A percentile compares a stretch with the other conserved stretches of the same genome.
Evolutionary conservation across 2,797 vertebrate species (phyloP).

Genomic region (Oreochromis mossambicus): DNA sequence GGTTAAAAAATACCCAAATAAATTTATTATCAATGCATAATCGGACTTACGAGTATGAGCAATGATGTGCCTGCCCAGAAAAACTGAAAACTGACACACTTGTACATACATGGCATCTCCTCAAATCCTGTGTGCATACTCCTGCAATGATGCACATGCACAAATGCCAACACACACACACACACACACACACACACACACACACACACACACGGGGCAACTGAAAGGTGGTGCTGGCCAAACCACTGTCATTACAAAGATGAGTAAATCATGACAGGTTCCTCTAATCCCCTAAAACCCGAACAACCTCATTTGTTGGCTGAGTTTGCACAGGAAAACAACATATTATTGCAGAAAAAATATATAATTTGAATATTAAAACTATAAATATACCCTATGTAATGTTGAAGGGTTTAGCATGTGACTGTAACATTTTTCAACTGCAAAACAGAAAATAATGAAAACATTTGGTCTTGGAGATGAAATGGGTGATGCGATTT

Average conservation of each 20-base stretch:
- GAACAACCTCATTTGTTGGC: not conserved
- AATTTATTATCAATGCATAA: not conserved
- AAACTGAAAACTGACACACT: not conserved
- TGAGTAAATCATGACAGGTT: conserved; percentile 18
- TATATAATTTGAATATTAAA: not conserved
- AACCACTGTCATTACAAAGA: not conserved
- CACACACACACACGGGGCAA: not conserved
- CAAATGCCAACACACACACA: not conserved
- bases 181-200: not conserved
- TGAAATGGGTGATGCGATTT: not conserved
- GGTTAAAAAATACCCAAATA: not conserved
- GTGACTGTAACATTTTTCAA: not conserved
- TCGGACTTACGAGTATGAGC: not conserved
- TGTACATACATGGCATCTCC: not conserved
- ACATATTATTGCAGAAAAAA: not conserved
- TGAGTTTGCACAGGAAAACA: not conserved
- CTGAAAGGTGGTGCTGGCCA: not conserved
- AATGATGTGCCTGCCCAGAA: not conserved
- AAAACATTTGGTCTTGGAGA: not conserved
- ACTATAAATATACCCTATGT: not conserved
- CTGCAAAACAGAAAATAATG: not conserved
- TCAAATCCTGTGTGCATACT: not conserved
- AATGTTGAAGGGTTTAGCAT: not conserved
- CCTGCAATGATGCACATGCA: not conserved
- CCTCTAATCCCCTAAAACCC: not conserved